A percentile compares a stretch with the other conserved stretches of the same genome.
These are phyloP conservation scores for Mastacembelus armatus DNA, from an alignment of 2,797 vertebrate species.

Conservation along the genomic window DNA sequence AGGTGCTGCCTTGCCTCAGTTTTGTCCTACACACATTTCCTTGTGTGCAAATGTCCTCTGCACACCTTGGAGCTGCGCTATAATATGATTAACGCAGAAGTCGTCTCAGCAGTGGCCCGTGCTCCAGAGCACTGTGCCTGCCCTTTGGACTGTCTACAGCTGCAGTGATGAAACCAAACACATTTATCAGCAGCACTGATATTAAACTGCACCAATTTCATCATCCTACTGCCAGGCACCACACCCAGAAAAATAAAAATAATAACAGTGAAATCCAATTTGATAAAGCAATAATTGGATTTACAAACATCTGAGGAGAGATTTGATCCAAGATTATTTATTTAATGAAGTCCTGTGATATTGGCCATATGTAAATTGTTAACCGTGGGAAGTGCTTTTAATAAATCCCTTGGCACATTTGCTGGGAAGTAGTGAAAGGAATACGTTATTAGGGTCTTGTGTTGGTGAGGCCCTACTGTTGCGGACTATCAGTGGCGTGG, in stretches of 20 bases:
- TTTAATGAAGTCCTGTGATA: conserved; percentile 82
- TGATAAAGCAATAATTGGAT: conserved; percentile 84
- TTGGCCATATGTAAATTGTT: conserved; percentile 82
- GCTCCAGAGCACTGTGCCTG: conserved; percentile 68
- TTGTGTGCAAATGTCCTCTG: conserved; percentile 80
- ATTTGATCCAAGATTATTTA: conserved; percentile 81
- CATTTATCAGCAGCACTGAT: conserved; percentile 80
- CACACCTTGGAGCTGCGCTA: conserved; percentile 75
- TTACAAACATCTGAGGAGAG: conserved; percentile 81
- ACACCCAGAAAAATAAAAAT: conserved; percentile 76
- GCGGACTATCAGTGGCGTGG: conserved; percentile 54
- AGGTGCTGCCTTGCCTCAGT: conserved; percentile 51
- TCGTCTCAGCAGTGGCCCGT: conserved; percentile 73
- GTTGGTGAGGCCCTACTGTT: conserved; percentile 54
- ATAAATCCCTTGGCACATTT: conserved; percentile 71
- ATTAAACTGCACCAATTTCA: conserved; percentile 81
- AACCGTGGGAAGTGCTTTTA: conserved; percentile 73
- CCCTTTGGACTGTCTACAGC: conserved; percentile 79
- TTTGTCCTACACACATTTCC: conserved; percentile 79
- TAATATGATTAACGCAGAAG: conserved; percentile 81
- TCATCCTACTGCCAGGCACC: conserved; percentile 68
- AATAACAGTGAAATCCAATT: conserved; percentile 81
- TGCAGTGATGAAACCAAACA: conserved; percentile 78
- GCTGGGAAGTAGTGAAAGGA: conserved; percentile 58
- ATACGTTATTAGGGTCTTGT: conserved; percentile 69